phyloP scores from a whole-genome alignment of 2,113 vertebrate species.

The Ophthalmolycus amberensis region DNA sequence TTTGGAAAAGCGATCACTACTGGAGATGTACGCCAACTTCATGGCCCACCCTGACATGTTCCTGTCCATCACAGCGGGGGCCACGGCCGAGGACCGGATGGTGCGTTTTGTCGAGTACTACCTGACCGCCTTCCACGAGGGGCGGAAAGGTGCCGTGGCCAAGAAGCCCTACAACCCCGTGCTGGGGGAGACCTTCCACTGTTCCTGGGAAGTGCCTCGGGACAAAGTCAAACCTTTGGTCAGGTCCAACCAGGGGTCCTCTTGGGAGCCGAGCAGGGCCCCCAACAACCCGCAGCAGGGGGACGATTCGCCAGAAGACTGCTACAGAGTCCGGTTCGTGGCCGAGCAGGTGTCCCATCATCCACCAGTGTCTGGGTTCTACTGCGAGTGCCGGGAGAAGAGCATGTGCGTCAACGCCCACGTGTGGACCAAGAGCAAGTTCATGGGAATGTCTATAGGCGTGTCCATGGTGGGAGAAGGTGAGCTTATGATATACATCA shows the following conservation, averaged over 20 bases:
- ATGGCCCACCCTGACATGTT: conserved; percentile 97
- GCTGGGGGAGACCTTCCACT: conserved; percentile 95
- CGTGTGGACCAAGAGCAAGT: conserved; percentile 99
- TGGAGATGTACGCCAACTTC: conserved; percentile 99
- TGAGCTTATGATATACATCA: conserved; percentile 58
- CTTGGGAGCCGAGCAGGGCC: conserved; percentile 57
- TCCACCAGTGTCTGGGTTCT: conserved; percentile 94
- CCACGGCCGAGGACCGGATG: conserved; percentile 91
- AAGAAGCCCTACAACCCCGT: conserved; percentile 98
- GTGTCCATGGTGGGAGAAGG: conserved; percentile 98
- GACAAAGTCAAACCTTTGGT: conserved; percentile 85
- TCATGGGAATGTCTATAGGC: conserved; percentile 98
- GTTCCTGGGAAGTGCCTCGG: conserved; percentile 94
- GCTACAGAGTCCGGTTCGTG: conserved; percentile 91
- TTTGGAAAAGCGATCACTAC: conserved; percentile 94
- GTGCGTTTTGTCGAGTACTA: conserved; percentile 96
- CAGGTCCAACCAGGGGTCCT: conserved; percentile 75
- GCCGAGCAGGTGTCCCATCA: conserved; percentile 98
- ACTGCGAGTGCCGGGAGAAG: conserved; percentile 95
- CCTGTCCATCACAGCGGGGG: conserved; percentile 89
- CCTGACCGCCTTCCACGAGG: conserved; percentile 95
- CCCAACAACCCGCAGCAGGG: conserved; percentile 71
- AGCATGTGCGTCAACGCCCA: conserved; percentile 92
- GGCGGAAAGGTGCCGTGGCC: conserved; percentile 94
- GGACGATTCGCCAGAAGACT: conserved; percentile 72